Evolutionary conservation across 1,140 invertebrate genomes (phyloP), one percentile per base, ranked within the genome.

Genomic region (Cyclina sinensis): DNA sequence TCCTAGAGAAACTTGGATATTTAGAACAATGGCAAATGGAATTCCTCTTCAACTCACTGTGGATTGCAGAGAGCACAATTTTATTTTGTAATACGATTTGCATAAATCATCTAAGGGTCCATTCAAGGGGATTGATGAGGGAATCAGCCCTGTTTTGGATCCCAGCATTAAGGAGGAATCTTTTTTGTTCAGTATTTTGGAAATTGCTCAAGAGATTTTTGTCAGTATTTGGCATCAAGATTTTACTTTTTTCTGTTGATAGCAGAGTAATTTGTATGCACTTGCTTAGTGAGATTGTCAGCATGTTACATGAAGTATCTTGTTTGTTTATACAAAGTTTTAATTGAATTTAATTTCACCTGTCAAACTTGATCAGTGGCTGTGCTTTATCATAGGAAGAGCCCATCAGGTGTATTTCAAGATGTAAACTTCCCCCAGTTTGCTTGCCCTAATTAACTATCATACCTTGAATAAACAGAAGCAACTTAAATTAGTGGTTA

Each of bases 401-500:
- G 24, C 4, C n/a, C 57, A 24, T 62, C n/a, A 62, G 18, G 7
- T 54, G 24, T 62, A 24, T 62, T 5, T 24, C n/a, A 27, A 62
- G n/a, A 24, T 62, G 57, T 57, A 57, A 57, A 57, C 51, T 57
- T 4, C n/a, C 7, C n/a, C 24, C 57, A 27, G n/a, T 62, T 27
- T 62, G 18, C 7, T n/a, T 27, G 24, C 7, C 57, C 18, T 62
- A 62, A 24, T 24, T 62, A 24, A 7, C 57, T 62, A n/a, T n/a
- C n/a, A n/a, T n/a, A n/a, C 57, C 1, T 27, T 62, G 57, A 62
- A 62, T 62, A 62, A 62, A 62, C 57, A 62, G 24, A n/a, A 62
- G 57, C n/a, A 27, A 62, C 24, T 62, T 62, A 62, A 62, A 62
- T 27, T 27, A 0, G 18, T 4, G 14, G 57, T 11, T 62, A 27